Percentiles rank a stretch among this genome's conserved stretches.
Conservation (phyloP, 2,797 vertebrate genomes). For the Macrochelys suwanniensis region DNA sequence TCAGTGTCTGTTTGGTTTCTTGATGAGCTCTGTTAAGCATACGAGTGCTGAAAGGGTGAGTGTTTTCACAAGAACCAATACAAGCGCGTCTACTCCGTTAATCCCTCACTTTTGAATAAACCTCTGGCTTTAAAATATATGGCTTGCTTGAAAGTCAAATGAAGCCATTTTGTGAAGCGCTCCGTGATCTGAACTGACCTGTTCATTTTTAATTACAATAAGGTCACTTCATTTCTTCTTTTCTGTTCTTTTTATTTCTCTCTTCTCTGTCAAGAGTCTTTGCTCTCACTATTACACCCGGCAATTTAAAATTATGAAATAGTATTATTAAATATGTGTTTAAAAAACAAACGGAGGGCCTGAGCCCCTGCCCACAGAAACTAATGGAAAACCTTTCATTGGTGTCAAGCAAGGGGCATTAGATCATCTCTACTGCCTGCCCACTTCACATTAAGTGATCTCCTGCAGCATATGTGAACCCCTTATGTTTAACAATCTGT, state of each 20-base stretch:
- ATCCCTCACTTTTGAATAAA: conserved; percentile 39
- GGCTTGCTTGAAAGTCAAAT: conserved; percentile 39
- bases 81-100: not conserved
- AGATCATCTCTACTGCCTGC: no score
- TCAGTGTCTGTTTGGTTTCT: conserved; percentile 5
- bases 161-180: conserved; percentile 31
- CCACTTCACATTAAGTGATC: not conserved
- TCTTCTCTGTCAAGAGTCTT: fast-evolving
- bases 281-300: not conserved
- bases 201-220: not conserved
- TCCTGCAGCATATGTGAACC: not conserved
- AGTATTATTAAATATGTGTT: not conserved
- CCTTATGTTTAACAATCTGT: not conserved
- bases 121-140: conserved; percentile 27
- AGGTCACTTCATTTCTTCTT: fast-evolving
- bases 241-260: not conserved
- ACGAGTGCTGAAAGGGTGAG: not conserved
- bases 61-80: not conserved
- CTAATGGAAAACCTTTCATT: not conserved
- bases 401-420: not conserved
- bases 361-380: not conserved
- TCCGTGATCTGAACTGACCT: conserved; percentile 9
- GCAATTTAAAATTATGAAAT: not conserved
- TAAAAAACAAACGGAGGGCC: not conserved
- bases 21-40: conserved; percentile 15